phyloP scores from a whole-genome alignment of 2,797 vertebrate species.

The Propithecus perrieri region DNA sequence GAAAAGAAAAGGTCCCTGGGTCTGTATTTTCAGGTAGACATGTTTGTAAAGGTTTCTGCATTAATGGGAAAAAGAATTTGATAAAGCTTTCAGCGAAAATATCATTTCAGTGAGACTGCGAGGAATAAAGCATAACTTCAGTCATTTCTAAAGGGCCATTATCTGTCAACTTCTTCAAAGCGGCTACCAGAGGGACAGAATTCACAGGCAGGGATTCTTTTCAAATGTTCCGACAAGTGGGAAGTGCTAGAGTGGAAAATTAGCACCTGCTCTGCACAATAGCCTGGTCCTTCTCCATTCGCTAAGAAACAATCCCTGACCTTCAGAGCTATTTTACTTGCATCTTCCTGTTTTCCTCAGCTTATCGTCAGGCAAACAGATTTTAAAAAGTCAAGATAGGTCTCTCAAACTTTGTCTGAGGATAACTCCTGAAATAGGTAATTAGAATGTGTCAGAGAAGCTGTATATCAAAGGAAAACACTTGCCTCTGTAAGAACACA shows the following conservation, averaged over 20 bases:
- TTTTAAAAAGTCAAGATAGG: slow-evolving; percentile 71
- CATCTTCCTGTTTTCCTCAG: slow-evolving; percentile 75
- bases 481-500: slow-evolving; percentile 66
- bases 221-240: slow-evolving; percentile 83
- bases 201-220: slow-evolving; percentile 83
- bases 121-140: slow-evolving; percentile 81
- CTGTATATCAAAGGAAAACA: slow-evolving; percentile 74
- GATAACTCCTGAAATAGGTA: slow-evolving; percentile 65
- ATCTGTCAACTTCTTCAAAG: slow-evolving; percentile 83
- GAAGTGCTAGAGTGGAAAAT: slow-evolving; percentile 84
- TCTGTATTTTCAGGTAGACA: background rate
- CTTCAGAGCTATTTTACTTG: slow-evolving; percentile 79
- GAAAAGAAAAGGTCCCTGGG: slow-evolving; percentile 53
- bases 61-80: slow-evolving; percentile 70
- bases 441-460: slow-evolving; percentile 76
- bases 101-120: slow-evolving; percentile 78
- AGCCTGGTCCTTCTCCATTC: slow-evolving; percentile 75
- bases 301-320: slow-evolving; percentile 83
- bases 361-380: slow-evolving; percentile 74
- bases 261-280: slow-evolving; percentile 84
- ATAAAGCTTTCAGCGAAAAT: slow-evolving; percentile 78
- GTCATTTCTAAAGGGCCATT: slow-evolving; percentile 83
- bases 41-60: slow-evolving; percentile 67
- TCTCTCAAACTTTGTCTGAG: slow-evolving; percentile 77
- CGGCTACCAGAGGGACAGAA: slow-evolving; percentile 81